Base-by-base conservation (phyloP, 2,888 invertebrate genomes). In the Chymomyza caudatula region DNA sequence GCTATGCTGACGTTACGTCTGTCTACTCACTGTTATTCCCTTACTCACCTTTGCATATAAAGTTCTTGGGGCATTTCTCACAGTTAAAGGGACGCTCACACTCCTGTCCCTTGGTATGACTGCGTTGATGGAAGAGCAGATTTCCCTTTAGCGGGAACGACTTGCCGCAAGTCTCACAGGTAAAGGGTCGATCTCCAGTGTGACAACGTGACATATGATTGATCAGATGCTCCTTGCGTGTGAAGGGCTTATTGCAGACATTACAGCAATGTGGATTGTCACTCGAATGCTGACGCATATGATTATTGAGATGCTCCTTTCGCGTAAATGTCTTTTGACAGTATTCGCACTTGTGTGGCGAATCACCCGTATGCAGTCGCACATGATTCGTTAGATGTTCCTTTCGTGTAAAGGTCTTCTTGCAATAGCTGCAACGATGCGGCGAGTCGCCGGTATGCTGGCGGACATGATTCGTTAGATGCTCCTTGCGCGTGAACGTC, bases 301-400 rank as follows among this genome's bases (percentile, higher is more conserved):
- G 96, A 91, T 96, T 95, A 80, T 94, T 95, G 74, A 96, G 92
- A 89, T 96, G 96, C 90, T 95, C 95, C 90, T 96, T 96, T 51
- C 96, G 92, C 3, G 96, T 95, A 89, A 96, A 96, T 22, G 95
- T 94, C 90, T 96, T 96, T 75, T 95, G 95, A 90, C 96, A 96
- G 84, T 95, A 95, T 57, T 95, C 94, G 91, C 96, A 96, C 71
- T 94, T 95, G 87, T 96, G 96, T 0, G 96, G 96, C 88, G 96
- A 96, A 90, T 96, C 96, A 67, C 95, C 94, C 51, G 94, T 94
- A 89, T 94, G 92, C 94, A 96, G 94, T 69, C 95, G 92, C 2
- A 95, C 94, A 85, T 96, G 96, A 90, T 96, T 96, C 90, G 96
- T 95, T 71, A 96, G 92, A 89, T 96, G 96, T 88, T 96, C 96